Evolutionary conservation across 2,113 vertebrate genomes (phyloP).

Genomic region (Actenoides lindsayi): DNA sequence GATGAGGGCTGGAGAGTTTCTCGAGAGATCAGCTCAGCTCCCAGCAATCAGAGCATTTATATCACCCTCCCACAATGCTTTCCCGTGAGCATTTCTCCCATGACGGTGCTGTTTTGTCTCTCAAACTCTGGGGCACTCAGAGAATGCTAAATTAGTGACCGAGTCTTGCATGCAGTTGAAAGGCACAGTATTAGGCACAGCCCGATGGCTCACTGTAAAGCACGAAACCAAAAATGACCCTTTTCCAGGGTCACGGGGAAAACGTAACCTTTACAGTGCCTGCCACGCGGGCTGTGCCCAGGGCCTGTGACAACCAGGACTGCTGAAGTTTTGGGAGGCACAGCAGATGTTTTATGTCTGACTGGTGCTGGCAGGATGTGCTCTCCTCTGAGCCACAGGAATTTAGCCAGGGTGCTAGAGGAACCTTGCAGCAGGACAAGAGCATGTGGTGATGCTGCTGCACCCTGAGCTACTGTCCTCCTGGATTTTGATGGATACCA

Average conservation of each 20-base stretch:
- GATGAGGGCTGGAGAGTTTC: background rate
- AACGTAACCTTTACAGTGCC: accelerated
- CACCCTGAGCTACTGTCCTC: background rate
- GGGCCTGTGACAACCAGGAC: background rate
- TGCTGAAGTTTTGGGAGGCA: background rate
- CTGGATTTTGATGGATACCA: background rate
- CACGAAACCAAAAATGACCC: background rate
- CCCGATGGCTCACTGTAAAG: background rate
- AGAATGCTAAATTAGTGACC: background rate
- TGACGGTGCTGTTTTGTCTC: background rate
- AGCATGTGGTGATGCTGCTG: background rate
- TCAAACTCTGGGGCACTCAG: background rate
- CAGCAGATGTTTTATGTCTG: background rate
- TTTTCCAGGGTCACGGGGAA: background rate
- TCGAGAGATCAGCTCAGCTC: background rate
- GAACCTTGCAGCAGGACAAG: background rate
- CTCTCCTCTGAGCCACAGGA: background rate
- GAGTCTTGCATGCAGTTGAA: background rate
- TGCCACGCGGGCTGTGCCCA: background rate
- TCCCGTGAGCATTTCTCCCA: background rate
- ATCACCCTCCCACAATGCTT: background rate
- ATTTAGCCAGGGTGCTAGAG: background rate
- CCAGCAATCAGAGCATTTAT: background rate
- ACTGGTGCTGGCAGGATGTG: background rate
- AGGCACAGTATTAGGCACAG: background rate